Percentiles rank a stretch among this genome's conserved stretches.
phyloP scores from a whole-genome alignment of 2,888 invertebrate species.

The Cantharis flavilabris region DNA sequence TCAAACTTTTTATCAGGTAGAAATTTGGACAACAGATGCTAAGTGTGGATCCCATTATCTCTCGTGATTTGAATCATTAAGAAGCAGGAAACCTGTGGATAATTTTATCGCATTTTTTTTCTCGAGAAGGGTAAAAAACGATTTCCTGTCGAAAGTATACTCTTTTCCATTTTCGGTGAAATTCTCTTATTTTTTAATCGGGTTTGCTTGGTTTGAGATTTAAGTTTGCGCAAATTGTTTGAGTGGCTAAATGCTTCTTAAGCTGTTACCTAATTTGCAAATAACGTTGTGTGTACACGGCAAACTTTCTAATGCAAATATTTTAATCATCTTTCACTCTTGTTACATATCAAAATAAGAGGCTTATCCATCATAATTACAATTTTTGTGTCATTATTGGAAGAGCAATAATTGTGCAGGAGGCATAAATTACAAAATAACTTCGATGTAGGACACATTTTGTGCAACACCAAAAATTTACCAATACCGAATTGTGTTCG shows the following conservation, averaged over 20 bases:
- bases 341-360: not conserved
- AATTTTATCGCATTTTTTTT: constrained; percentile 12
- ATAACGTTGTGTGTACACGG: not conserved
- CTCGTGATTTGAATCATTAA: constrained; percentile 25
- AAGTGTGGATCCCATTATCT: constrained; percentile 19
- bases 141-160: not conserved
- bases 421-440: constrained; percentile 26
- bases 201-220: not conserved
- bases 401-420: not conserved
- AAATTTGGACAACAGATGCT: constrained; percentile 19
- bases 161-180: not conserved
- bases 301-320: not conserved
- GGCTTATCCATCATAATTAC: not conserved
- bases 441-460: constrained; percentile 41
- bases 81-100: constrained; percentile 33
- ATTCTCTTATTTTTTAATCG: not conserved
- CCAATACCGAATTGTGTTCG: constrained; percentile 37
- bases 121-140: not conserved
- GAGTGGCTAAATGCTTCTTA: not conserved
- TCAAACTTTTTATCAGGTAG: constrained; percentile 21
- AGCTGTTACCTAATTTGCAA: not conserved
- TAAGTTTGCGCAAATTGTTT: not conserved
- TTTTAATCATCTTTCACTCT: not conserved
- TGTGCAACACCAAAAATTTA: constrained; percentile 43
- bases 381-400: not conserved